Evolutionary conservation across 1,140 invertebrate species (phyloP), one percentile per base, ranked within the genome.

Genomic region (Formica selysi): DNA sequence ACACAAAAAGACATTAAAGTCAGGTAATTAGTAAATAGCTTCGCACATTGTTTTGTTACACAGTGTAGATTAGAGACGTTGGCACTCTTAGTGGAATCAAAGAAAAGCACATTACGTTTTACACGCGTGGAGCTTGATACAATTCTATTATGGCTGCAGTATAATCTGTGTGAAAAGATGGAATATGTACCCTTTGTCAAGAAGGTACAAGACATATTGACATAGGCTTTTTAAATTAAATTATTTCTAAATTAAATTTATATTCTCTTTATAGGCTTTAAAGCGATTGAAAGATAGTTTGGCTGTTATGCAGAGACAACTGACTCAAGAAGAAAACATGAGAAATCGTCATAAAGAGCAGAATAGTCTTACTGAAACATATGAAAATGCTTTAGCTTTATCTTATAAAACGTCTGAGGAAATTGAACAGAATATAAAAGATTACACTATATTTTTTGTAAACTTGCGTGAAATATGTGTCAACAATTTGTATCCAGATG

Each of bases 91-190:
- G 96, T 97, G 79, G 97, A 98, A 90, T 97, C 96, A 16, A 96
- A 96, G 64, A 97, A 97, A 92, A 97, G 96, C 19, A 97, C 98
- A 19, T 97, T 98, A 92, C 57, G 93, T 0, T 96, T 98, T 81
- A 95, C 94, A 2, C 19, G 89, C 4, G 93, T 93, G 70, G 98
- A 98, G 93, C 95, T 98, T 22, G 91, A 96, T 16, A 95, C 97
- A n/a, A 94, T 98, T 48, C 91, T 96, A n/a, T 91, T 92, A 38
- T 98, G 97, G 94, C 92, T 98, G 29, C 92, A 94, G 19, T 96
- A 96, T 89, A 98, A 98, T 95, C 95, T 97, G 26, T 97, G 97
- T 88, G 96, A 96, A 89, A 97, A 98, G 91, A 95, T 96, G 41
- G 96, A 96, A 85, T 96, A 96, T 71, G 91, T 97, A 1, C 95